A percentile compares a stretch with the other conserved stretches of the same genome.
Conservation (phyloP, 1,140 invertebrate species). For the Diplogasteroides magnus region DNA sequence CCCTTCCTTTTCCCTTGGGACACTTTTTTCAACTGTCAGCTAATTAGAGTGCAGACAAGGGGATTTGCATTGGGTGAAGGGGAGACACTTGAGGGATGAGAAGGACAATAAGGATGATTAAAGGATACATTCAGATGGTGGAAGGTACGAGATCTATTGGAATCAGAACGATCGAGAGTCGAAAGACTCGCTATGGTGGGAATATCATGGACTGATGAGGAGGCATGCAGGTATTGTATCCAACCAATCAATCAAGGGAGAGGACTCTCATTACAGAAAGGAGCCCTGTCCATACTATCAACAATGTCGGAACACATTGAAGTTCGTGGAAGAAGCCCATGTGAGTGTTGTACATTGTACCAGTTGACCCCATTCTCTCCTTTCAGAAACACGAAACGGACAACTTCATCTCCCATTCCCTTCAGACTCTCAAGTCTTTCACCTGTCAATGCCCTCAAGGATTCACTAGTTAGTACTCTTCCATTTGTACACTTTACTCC, state of each 20-base stretch:
- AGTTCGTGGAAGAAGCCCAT: conserved; percentile 80
- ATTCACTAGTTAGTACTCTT: conserved; percentile 61
- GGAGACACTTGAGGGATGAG: conserved; percentile 13
- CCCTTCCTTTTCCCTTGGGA: conserved; percentile 14
- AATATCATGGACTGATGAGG: conserved; percentile 91
- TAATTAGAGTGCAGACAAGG: conserved; percentile 4
- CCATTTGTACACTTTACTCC: no score
- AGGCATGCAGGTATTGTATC: conserved; percentile 89
- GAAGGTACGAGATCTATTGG: conserved; percentile 31
- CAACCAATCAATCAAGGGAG: no score
- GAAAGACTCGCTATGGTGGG: conserved; percentile 17
- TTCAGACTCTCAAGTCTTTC: conserved; percentile 89
- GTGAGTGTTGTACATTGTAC: not conserved
- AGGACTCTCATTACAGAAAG: no score
- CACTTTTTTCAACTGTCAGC: not conserved
- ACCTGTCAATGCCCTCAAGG: conserved; percentile 74
- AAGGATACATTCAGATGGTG: conserved; percentile 19
- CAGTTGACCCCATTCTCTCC: not conserved
- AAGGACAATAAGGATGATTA: conserved; percentile 78
- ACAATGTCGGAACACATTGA: conserved; percentile 81
- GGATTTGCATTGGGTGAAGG: not conserved
- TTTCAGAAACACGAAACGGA: conserved; percentile 69
- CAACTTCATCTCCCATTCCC: conserved; percentile 84
- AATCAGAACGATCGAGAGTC: conserved; percentile 53
- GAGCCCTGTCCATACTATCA: conserved; percentile 95